Percentiles rank a stretch among this genome's conserved stretches.
These are phyloP conservation scores for Euphydryas editha DNA, from an alignment of 2,888 invertebrate species.

Conservation along the genomic window DNA sequence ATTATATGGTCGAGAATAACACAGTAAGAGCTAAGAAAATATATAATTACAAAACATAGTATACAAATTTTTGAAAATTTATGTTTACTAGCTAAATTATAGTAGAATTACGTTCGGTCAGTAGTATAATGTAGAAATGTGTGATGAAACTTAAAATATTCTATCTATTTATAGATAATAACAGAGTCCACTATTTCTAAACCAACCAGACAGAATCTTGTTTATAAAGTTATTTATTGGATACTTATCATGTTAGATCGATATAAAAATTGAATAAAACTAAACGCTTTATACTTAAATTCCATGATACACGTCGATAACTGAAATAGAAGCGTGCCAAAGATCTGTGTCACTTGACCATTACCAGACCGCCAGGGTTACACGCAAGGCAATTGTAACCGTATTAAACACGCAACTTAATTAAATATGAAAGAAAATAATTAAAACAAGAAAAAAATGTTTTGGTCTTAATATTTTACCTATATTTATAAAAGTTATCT, in stretches of 20 bases:
- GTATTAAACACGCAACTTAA: conserved; percentile 47
- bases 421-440: conserved; percentile 31
- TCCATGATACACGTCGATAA: conserved; percentile 5
- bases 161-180: not conserved
- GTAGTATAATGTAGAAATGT: not conserved
- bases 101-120: not conserved
- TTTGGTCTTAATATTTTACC: not conserved
- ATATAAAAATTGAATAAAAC: not conserved
- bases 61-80: conserved; percentile 28
- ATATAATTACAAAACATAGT: conserved; percentile 22
- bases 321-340: conserved; percentile 49
- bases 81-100: conserved; percentile 27
- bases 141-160: not conserved
- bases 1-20: conserved; percentile 25
- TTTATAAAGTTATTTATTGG: not conserved
- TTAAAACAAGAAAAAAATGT: conserved; percentile 18
- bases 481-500: too few species aligned
- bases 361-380: conserved; percentile 59
- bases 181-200: not conserved
- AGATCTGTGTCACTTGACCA: conserved; percentile 65
- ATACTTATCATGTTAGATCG: not conserved
- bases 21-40: conserved; percentile 13
- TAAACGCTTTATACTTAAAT: not conserved
- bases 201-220: not conserved
- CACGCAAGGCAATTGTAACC: conserved; percentile 53